Conservation (phyloP, 2,888 invertebrate species). For the Syrista parreyssii region DNA sequence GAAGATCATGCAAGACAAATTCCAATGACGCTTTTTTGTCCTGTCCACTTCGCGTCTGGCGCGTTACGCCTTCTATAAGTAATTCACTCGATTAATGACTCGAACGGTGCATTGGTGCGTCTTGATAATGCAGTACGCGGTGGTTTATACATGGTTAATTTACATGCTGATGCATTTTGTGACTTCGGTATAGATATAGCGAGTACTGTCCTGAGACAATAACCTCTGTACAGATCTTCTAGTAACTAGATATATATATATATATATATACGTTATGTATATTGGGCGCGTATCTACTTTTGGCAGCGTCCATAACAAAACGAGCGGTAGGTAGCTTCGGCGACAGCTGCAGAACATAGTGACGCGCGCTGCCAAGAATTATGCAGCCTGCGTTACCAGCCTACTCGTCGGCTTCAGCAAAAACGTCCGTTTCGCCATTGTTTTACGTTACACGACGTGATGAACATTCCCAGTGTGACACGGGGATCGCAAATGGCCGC, state of each 20-base stretch:
- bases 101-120: background rate
- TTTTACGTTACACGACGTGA: slow-evolving; percentile 1
- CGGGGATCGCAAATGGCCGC: background rate
- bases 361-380: slow-evolving; percentile 25
- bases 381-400: slow-evolving; percentile 10
- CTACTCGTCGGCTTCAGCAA: background rate
- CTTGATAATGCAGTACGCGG: background rate
- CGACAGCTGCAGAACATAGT: background rate
- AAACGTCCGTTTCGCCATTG: slow-evolving; percentile 5
- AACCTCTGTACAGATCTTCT: background rate
- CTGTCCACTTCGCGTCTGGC: background rate
- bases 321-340: slow-evolving; percentile 1
- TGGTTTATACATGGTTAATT: background rate
- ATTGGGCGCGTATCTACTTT: background rate
- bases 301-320: slow-evolving; percentile 27
- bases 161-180: background rate
- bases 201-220: background rate
- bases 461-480: slow-evolving; percentile 1
- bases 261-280: background rate
- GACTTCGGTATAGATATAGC: background rate
- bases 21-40: background rate
- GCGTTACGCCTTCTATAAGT: background rate
- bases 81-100: background rate
- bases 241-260: background rate
- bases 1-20: background rate